Evolutionary conservation across 2,888 invertebrate genomes (phyloP), one percentile per base, ranked within the genome.

Genomic region (Oscheius myriophilus): DNA sequence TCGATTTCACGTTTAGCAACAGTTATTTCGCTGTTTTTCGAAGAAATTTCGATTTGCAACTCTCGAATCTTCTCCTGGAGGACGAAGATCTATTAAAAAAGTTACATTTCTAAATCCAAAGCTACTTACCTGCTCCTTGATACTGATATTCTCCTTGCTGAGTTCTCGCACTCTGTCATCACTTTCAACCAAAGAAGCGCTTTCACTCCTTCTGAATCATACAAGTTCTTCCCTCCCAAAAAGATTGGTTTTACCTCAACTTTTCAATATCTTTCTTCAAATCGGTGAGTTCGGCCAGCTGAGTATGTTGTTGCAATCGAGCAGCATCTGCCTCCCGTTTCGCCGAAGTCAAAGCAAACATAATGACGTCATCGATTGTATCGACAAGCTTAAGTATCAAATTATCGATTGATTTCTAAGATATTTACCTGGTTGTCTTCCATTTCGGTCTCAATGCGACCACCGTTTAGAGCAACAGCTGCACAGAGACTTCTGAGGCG

Each of bases 61-160:
- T 82, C 78, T 16, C 83, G 71, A 7, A 86, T 59, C 26, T 83
- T 79, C 53, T 86, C 86, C 69, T 86, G 81, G n/a, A 80, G 67
- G 21, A 74, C 39, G 69, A 76, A 80, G 2, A 72, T 59, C 69
- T 72, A 41, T 3, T 62, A 62, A 4, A 53, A 6, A 3, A 42
- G 6, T 58, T 11, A 14, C 7, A 42, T 58, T 18, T 33, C 3
- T 21, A 11, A n/a, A 49, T n/a, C n/a, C 23, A 55, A 33, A 11
- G n/a, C n/a, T n/a, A n/a, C 43, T 46, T 52, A 80, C 79, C 72
- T 85, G 83, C 61, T 86, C 83, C 61, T 85, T 86, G 61, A 80
- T 70, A 33, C 71, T 73, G 21, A 77, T 72, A 51, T 83, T 86
- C 69, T 87, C 84, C 62, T 72, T 64, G n/a, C 75, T 69, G 11